A percentile compares a stretch with the other conserved stretches of the same genome.
phyloP scores from a whole-genome alignment of 2,888 invertebrate species.

The Scelioninae gen. 1 region DNA sequence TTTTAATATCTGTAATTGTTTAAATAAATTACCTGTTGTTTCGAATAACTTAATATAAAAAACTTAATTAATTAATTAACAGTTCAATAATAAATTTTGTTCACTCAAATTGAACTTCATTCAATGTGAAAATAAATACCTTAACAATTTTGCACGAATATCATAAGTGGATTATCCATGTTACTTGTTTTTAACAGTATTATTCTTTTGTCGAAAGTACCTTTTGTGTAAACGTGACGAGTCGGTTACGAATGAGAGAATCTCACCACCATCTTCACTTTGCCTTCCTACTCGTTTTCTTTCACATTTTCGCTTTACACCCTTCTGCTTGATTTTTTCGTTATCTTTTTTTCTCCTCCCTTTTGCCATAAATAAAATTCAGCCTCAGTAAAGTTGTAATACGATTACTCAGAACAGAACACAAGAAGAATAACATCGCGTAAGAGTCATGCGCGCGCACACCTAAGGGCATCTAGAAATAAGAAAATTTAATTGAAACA shows the following conservation, averaged over 20 bases:
- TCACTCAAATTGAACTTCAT: neutral
- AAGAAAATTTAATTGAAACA: conserved; percentile 64
- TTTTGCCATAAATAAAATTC: conserved; percentile 65
- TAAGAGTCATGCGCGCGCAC: conserved; percentile 42
- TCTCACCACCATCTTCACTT: conserved; percentile 46
- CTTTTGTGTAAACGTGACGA: conserved; percentile 60
- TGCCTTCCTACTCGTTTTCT: conserved; percentile 1
- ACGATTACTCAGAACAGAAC: conserved; percentile 62
- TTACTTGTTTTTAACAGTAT: conserved; percentile 59
- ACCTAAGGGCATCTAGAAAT: conserved; percentile 39
- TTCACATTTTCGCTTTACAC: neutral
- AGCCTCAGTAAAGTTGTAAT: conserved; percentile 65
- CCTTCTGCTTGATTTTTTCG: neutral
- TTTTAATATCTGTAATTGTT: no score
- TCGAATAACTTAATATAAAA: no score
- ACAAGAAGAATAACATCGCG: conserved; percentile 65
- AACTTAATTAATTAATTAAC: no score
- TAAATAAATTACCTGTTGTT: no score
- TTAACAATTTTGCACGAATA: conserved; percentile 27
- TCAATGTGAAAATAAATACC: conserved; percentile 27
- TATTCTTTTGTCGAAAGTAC: conserved; percentile 56
- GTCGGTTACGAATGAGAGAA: conserved; percentile 38
- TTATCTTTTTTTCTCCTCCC: conserved; percentile 12
- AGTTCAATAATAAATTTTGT: no score
- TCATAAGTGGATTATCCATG: conserved; percentile 59